Evolutionary conservation across 2,113 vertebrate genomes (phyloP).

Genomic region (Lepus europaeus): DNA sequence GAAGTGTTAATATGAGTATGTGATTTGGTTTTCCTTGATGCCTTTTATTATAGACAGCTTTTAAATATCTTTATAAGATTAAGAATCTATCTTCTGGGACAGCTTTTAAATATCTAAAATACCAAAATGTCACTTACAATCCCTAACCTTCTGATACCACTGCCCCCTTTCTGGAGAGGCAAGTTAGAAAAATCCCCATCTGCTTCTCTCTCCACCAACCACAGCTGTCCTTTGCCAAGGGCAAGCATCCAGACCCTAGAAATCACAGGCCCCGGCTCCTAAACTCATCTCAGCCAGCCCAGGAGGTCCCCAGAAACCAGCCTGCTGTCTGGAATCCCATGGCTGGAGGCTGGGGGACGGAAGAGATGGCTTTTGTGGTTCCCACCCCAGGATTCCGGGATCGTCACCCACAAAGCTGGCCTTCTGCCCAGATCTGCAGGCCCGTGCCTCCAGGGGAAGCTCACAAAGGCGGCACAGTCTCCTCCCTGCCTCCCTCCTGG

Average conservation of each 20-base stretch:
- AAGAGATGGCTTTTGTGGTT: conserved; percentile 38
- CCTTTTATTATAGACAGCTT: too few relatives aligned
- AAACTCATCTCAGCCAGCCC: neutral
- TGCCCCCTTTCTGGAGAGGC: neutral
- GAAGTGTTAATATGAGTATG: neutral
- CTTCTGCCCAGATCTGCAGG: conserved; percentile 64
- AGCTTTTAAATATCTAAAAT: neutral
- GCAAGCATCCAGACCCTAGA: neutral
- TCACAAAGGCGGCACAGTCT: conserved; percentile 66
- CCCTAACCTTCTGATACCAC: neutral
- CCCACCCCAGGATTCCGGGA: conserved; percentile 67
- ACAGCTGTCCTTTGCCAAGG: neutral
- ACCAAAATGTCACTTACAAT: neutral
- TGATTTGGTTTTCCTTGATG: neutral
- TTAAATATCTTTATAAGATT: too few relatives aligned
- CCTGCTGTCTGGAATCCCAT: neutral
- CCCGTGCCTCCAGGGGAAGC: conserved; percentile 69
- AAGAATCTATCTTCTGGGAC: neutral
- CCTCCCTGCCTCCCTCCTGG: conserved; percentile 76
- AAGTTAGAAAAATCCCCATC: conserved; percentile 3
- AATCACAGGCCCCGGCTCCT: conserved; percentile 30
- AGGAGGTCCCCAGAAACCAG: conserved; percentile 43
- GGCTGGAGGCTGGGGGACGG: conserved; percentile 30
- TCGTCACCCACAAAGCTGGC: conserved; percentile 76
- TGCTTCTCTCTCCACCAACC: conserved; percentile 12